Evolutionary conservation across 2,797 vertebrate genomes (phyloP), one percentile per base, ranked within the genome.

Genomic region (Morus bassanus): DNA sequence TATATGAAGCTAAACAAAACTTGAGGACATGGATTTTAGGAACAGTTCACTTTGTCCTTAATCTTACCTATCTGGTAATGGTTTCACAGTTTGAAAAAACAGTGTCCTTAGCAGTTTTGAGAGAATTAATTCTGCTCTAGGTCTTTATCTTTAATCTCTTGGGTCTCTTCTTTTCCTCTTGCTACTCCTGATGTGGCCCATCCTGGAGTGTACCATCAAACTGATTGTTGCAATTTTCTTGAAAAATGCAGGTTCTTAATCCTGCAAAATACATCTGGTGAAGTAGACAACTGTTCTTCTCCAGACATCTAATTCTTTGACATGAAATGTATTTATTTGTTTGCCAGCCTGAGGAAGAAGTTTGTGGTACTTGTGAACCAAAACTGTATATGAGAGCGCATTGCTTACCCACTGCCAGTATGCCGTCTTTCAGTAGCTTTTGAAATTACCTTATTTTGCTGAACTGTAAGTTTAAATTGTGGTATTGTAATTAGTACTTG

Each of bases 381-480:
- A 28, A 72, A 61, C 21, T 0, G 0, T 35, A 1, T 51, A 27
- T 43, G 79, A 80, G 72, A 57, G 23, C 1, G 3, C 22, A 5
- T 65, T 95, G 79, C 45, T 61, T 80, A 28, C 54, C 41, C 3
- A 0, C 69, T 81, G 53, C 10, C 41, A 68, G 5, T 35, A 35
- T 48, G 57, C 54, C 74, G 30, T 59, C 43, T 90, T 64, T 53
- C 24, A 87, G 63, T n/a, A 75, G 43, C 57, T 87, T 92, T 85
- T 76, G 60, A 88, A 86, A 9, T 79, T 88, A n/a, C 41, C 51
- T 90, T 45, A 6, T 91, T 93, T 96, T 95, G 33, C 77, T 87
- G 39, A 65, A 72, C 28, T 2, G 0, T 54, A 45, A 35, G 72
- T 87, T 88, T 87, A 80, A 91, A 9, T 72, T 51, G 43, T 87